Evolutionary conservation across 2,888 invertebrate genomes (phyloP).

Genomic region (Bellardia bayeri): DNA sequence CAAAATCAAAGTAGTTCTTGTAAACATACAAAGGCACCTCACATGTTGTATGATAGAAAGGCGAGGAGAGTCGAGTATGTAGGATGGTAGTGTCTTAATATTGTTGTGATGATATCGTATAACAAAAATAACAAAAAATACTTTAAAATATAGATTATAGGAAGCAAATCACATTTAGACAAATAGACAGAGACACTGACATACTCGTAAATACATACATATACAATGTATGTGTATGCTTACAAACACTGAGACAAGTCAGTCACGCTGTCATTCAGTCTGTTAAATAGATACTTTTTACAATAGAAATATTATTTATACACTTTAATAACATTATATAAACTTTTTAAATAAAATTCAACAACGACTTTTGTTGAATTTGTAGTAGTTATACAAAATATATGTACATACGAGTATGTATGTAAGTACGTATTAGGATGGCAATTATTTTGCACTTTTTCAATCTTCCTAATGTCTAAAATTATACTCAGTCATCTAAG

Average conservation of each 20-base stretch:
- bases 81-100: background rate
- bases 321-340: conserved; percentile 40
- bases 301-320: conserved; percentile 29
- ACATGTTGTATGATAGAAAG: background rate
- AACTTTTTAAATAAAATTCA: conserved; percentile 22
- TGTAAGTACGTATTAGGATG: no score
- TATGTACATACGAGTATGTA: no score
- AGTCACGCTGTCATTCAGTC: conserved; percentile 17
- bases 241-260: conserved; percentile 4
- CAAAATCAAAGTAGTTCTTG: conserved; percentile 26
- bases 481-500: no score
- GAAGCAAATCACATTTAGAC: conserved; percentile 59
- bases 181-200: conserved; percentile 21
- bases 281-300: conserved; percentile 8
- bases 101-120: conserved; percentile 39
- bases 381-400: conserved; percentile 1
- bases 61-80: background rate
- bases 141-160: conserved; percentile 66
- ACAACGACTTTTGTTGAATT: background rate
- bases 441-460: no score
- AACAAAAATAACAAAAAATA: conserved; percentile 37
- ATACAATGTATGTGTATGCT: background rate
- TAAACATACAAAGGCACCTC: background rate
- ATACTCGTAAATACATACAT: background rate
- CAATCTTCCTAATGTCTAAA: no score